Conservation (phyloP, 2,797 vertebrate genomes). For the Acanthornis magna region DNA sequence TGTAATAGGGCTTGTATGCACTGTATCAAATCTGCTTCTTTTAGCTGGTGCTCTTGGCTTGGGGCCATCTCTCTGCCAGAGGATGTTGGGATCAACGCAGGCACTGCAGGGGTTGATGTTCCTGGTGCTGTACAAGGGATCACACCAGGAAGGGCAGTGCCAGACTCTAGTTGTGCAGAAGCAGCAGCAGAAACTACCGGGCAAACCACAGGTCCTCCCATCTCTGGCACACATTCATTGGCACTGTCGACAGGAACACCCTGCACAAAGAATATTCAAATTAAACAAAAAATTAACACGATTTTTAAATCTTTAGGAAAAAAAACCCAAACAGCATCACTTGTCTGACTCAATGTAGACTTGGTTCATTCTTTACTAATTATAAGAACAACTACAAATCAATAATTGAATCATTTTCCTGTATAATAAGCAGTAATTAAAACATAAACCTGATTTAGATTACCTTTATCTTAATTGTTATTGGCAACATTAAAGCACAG, state of each 20-base stretch:
- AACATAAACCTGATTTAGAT: background rate
- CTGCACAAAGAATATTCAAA: slow-evolving; percentile 35
- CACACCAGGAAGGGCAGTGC: background rate
- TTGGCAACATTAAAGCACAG: background rate
- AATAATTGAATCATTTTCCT: background rate
- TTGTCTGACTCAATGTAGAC: background rate
- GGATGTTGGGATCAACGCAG: background rate
- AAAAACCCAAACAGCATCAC: background rate
- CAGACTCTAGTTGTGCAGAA: slow-evolving; percentile 14
- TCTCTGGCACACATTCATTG: slow-evolving; percentile 26
- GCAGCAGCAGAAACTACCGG: background rate
- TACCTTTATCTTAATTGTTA: background rate
- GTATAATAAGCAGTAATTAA: background rate
- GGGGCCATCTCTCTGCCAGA: slow-evolving; percentile 28
- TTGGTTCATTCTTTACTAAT: background rate
- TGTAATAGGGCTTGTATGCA: slow-evolving; percentile 72
- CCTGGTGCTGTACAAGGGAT: background rate
- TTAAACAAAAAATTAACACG: background rate
- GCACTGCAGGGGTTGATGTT: background rate
- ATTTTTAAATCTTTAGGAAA: background rate
- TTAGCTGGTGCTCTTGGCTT: slow-evolving; percentile 29
- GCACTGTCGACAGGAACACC: background rate
- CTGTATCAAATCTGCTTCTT: slow-evolving; percentile 68
- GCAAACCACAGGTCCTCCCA: background rate
- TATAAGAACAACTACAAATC: background rate